These are phyloP conservation scores for Prunella strophiata DNA, from an alignment of 2,797 vertebrate genomes.

Conservation along the genomic window DNA sequence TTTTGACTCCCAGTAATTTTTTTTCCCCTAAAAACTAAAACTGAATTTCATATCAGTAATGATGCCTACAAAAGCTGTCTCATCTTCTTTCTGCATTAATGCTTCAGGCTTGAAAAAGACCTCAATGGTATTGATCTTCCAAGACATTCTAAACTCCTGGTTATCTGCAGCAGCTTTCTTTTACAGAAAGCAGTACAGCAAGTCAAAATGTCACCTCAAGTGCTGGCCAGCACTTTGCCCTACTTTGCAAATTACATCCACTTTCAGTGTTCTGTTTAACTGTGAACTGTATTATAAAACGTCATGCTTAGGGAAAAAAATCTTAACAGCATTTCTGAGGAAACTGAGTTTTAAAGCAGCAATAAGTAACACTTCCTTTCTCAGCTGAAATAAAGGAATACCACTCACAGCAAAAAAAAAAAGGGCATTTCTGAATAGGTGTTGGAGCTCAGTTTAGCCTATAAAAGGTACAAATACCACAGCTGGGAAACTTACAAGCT, in stretches of 20 bases:
- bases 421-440: neutral
- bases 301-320: neutral
- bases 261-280: neutral
- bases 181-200: neutral
- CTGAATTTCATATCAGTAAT: rapidly evolving
- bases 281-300: neutral
- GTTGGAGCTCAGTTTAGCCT: neutral
- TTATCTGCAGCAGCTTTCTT: neutral
- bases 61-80: neutral
- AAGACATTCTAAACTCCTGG: neutral
- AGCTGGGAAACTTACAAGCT: neutral
- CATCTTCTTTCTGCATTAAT: neutral
- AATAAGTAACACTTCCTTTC: neutral
- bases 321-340: neutral
- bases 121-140: neutral
- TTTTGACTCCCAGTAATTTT: neutral
- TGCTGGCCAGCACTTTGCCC: neutral
- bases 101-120: neutral
- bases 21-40: neutral
- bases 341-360: neutral
- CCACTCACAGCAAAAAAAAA: neutral
- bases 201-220: neutral
- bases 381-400: neutral
- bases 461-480: neutral
- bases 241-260: neutral